Evolutionary conservation across 2,113 vertebrate genomes (phyloP).

Genomic region (Todiramphus saurophagus): DNA sequence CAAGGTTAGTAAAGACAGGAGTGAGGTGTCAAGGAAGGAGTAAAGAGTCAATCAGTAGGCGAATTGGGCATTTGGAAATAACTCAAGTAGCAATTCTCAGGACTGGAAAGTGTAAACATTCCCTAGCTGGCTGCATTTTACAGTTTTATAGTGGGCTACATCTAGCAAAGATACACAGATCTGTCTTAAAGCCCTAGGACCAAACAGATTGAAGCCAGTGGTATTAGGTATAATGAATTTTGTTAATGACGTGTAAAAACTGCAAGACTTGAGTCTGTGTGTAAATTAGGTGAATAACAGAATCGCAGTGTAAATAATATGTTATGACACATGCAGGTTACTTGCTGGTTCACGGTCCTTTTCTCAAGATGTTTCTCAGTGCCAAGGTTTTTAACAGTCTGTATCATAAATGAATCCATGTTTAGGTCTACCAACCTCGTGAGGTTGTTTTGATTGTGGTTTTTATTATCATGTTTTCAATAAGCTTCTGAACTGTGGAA

Average conservation of each 20-base stretch:
- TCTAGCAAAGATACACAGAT: not conserved
- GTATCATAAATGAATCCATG: not conserved
- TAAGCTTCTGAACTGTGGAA: not conserved
- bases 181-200: not conserved
- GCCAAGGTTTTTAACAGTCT: not conserved
- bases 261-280: not conserved
- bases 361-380: not conserved
- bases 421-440: not conserved
- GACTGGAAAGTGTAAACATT: not conserved
- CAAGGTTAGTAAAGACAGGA: not conserved
- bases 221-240: not conserved
- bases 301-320: not conserved
- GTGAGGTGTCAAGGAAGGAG: not conserved
- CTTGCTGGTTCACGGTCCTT: not conserved
- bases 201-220: not conserved
- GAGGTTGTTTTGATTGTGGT: not conserved
- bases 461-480: not conserved
- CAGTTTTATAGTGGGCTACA: not conserved
- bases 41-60: not conserved
- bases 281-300: constrained; percentile 13
- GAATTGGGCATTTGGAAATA: not conserved
- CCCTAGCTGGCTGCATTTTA: not conserved
- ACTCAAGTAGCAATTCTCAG: not conserved
- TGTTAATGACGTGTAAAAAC: constrained; percentile 28
- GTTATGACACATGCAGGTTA: not conserved